Evolutionary conservation across 2,797 vertebrate species (phyloP).

Genomic region (Mastacembelus armatus): DNA sequence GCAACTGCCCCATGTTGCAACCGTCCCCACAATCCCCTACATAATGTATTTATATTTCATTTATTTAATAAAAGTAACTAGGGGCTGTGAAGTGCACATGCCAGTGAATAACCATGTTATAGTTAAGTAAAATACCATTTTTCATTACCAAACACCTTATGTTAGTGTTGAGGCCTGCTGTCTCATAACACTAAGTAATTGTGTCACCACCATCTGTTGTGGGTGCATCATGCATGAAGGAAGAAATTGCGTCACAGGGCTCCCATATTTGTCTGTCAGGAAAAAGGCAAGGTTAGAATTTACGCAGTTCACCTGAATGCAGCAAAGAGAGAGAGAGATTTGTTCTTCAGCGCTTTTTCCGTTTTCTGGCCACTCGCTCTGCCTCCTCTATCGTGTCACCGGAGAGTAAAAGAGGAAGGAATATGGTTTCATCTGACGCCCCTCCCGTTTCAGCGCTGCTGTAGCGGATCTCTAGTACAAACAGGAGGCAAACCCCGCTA

Average conservation of each 20-base stretch:
- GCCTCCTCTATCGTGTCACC: conserved; percentile 73
- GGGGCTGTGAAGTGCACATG: too few species aligned
- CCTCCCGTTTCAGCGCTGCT: conserved; percentile 74
- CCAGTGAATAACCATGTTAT: neutral
- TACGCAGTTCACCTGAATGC: conserved; percentile 60
- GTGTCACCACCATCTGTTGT: conserved; percentile 47
- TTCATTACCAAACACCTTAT: neutral
- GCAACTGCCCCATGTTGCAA: too few species aligned
- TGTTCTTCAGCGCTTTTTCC: conserved; percentile 65
- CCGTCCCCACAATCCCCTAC: too few species aligned
- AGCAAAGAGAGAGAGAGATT: conserved; percentile 44
- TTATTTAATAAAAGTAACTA: too few species aligned
- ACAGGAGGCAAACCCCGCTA: conserved; percentile 60
- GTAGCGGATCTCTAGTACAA: conserved; percentile 65
- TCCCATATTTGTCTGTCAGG: neutral
- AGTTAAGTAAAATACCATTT: neutral
- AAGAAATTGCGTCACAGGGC: conserved; percentile 39
- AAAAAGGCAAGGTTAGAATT: conserved; percentile 24
- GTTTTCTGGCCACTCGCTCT: conserved; percentile 62
- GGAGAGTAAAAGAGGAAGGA: conserved; percentile 75
- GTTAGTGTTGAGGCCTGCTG: conserved; percentile 4
- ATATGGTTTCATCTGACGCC: conserved; percentile 80
- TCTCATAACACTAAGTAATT: neutral
- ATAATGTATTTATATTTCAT: too few species aligned
- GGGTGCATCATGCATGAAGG: conserved; percentile 10